Conservation (phyloP, 2,113 vertebrate genomes). For the Hippocampus abdominalis region DNA sequence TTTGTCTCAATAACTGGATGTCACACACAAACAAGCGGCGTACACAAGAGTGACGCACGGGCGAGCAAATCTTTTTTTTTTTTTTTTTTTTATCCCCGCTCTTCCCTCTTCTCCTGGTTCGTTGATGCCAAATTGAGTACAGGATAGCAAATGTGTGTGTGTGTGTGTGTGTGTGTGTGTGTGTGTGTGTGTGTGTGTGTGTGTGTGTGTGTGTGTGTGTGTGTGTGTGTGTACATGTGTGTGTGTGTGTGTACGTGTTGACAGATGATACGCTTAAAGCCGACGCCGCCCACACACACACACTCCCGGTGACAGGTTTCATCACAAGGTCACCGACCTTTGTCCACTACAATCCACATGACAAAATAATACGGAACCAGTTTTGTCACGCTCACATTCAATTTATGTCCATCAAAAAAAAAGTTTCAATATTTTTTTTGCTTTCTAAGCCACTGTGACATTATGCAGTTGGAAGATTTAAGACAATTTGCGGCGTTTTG, state of each 20-base stretch:
- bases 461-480: neutral
- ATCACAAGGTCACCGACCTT: constrained; percentile 51
- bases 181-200: constrained; percentile 8
- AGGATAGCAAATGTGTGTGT: constrained; percentile 8
- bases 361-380: constrained; percentile 45
- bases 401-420: neutral
- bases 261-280: constrained; percentile 58
- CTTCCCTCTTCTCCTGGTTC: constrained; percentile 40
- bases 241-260: constrained; percentile 22
- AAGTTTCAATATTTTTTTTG: neutral
- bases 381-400: constrained; percentile 42
- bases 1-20: constrained; percentile 47
- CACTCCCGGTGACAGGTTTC: constrained; percentile 55
- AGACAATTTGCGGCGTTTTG: constrained; percentile 23
- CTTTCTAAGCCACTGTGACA: neutral
- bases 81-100: too few relatives aligned
- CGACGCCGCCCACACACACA: constrained; percentile 60
- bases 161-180: constrained; percentile 8
- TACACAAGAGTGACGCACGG: constrained; percentile 24
- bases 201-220: constrained; percentile 12
- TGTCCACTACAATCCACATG: constrained; percentile 38
- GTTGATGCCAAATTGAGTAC: constrained; percentile 48
- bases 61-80: constrained; percentile 33
- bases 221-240: neutral
- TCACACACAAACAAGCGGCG: constrained; percentile 44